Conservation (phyloP, 2,113 vertebrate species). For the Tricholaema leucomelas region DNA sequence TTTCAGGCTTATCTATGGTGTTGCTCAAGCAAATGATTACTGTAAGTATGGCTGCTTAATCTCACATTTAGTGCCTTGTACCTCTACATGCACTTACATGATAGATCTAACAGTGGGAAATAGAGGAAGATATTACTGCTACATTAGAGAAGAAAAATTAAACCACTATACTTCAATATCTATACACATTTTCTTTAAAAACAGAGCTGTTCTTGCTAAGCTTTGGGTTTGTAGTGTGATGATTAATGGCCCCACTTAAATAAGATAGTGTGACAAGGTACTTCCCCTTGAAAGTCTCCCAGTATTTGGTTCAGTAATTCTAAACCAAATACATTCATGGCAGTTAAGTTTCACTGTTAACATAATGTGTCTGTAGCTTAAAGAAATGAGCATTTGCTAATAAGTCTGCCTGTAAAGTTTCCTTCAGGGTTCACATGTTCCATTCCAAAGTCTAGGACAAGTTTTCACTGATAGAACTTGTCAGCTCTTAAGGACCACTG, state of each 20-base stretch:
- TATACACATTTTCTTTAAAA: not conserved
- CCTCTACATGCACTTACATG: not conserved
- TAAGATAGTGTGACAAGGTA: not conserved
- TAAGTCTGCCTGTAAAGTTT: not conserved
- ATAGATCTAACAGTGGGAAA: not conserved
- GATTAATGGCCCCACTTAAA: constrained; percentile 18
- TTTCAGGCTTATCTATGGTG: not conserved
- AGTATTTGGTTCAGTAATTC: constrained; percentile 26
- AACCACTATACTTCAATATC: not conserved
- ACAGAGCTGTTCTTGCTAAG: not conserved
- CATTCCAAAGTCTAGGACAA: not conserved
- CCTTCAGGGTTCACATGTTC: constrained; percentile 8
- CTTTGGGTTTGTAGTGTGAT: not conserved
- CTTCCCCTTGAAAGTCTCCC: not conserved
- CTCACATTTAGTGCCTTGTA: not conserved
- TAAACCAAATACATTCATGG: constrained; percentile 28
- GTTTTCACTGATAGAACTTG: not conserved
- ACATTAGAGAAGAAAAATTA: not conserved
- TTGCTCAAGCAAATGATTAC: not conserved
- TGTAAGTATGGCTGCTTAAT: not conserved
- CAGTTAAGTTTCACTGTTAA: constrained; percentile 39
- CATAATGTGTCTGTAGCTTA: constrained; percentile 24
- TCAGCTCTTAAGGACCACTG: not conserved
- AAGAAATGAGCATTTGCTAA: constrained; percentile 41
- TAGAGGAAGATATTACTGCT: not conserved